Conservation (phyloP, 2,113 vertebrate species). For the Procavia capensis region DNA sequence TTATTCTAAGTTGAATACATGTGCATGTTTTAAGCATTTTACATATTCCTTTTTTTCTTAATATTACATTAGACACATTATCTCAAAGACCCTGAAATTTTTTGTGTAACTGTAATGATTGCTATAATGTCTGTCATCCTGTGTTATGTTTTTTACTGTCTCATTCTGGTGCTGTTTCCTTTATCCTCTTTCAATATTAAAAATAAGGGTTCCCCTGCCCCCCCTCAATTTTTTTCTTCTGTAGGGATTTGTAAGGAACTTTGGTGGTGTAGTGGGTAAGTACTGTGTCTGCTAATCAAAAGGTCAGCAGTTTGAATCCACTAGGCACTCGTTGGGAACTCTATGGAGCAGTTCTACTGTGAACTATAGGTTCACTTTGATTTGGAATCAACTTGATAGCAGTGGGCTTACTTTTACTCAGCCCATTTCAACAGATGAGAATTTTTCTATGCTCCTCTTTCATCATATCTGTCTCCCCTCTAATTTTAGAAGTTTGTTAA, state of each 20-base stretch:
- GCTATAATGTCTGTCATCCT: background rate
- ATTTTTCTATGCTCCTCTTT: background rate
- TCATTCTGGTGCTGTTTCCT: background rate
- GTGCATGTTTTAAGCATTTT: background rate
- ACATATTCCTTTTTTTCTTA: background rate
- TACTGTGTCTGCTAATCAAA: too few species aligned
- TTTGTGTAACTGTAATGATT: background rate
- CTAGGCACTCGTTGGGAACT: too few species aligned
- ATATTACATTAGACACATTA: background rate
- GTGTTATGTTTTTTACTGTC: background rate
- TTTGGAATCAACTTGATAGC: too few species aligned
- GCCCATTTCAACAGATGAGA: background rate
- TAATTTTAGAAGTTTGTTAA: background rate
- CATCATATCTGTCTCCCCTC: background rate
- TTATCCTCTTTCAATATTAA: background rate
- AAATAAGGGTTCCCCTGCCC: background rate
- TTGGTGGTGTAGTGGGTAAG: too few species aligned
- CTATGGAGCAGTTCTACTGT: too few species aligned
- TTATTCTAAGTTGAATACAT: background rate
- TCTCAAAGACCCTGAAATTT: background rate
- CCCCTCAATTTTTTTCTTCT: conserved; percentile 14
- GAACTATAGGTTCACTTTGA: too few species aligned
- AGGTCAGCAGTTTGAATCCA: too few species aligned
- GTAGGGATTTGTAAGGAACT: background rate
- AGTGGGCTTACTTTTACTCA: too few species aligned